Percentiles rank a stretch among this genome's conserved stretches.
These are phyloP conservation scores for Pelodiscus sinensis DNA, from an alignment of 2,113 vertebrate genomes.

Conservation along the genomic window DNA sequence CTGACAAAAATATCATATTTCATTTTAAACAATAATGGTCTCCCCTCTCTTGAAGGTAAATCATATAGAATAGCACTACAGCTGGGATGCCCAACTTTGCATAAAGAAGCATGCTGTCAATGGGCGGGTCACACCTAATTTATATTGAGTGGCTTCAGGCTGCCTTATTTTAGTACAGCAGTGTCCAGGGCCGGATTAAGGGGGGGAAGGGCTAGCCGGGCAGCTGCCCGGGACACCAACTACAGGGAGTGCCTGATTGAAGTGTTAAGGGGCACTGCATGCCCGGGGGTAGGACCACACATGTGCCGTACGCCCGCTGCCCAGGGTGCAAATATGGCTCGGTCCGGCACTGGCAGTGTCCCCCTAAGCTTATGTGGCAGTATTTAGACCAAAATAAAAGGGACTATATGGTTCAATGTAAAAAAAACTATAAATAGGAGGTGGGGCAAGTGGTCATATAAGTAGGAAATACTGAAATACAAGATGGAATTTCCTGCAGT, in stretches of 20 bases:
- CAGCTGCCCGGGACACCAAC: no score
- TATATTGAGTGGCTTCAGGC: neutral
- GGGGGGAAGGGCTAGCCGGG: no score
- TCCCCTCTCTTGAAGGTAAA: neutral
- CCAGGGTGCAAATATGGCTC: no score
- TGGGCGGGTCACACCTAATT: neutral
- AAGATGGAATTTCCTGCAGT: neutral
- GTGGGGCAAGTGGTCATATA: neutral
- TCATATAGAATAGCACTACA: neutral
- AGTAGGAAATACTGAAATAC: neutral
- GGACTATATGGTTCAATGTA: neutral
- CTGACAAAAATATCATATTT: fast-evolving
- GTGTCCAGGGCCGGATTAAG: no score
- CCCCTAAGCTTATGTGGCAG: neutral
- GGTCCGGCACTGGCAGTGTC: neutral
- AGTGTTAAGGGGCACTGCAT: no score
- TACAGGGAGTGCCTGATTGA: no score
- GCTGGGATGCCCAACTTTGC: neutral
- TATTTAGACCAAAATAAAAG: neutral
- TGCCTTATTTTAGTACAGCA: neutral
- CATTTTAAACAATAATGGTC: fast-evolving
- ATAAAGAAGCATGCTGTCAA: neutral
- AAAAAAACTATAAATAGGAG: neutral
- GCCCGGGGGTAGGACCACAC: no score
- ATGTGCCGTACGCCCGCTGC: no score